Evolutionary conservation across 2,113 vertebrate species (phyloP), one percentile per base, ranked within the genome.

Genomic region (Phoxinus phoxinus): DNA sequence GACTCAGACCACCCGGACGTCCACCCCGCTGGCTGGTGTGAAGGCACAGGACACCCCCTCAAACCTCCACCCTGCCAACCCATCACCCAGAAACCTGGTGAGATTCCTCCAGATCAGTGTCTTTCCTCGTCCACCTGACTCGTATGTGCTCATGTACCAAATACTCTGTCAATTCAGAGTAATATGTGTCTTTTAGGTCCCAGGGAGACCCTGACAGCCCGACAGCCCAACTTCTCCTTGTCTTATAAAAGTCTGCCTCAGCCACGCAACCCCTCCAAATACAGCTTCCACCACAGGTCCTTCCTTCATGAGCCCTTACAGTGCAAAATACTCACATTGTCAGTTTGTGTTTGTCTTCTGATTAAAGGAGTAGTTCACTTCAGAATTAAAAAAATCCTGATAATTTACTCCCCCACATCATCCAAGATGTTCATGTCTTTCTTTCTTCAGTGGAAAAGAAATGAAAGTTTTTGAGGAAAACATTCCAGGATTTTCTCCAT

Each of bases 211-310:
- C 90, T 94, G 21, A 88, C 94, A 27, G 90, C 91, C 56, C 92
- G 93, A 27, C 96, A 95, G 1, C 91, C 95, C 30, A 91, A 90
- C 87, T 99, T 94, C 87, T 91, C 96, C 9, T 91, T 97, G 81
- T 93, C 96, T 90, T 99, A 93, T 89, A 98, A 97, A 92, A 96
- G 92, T 86, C 95, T 96, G 83, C 94, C 95, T 59, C 96, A 96
- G 75, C 90, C 96, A 73, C 96, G 95, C 95, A 92, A 93, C 92
- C 97, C 94, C 85, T 89, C 89, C 92, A 99, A 99, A 92, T 99
- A 99, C 94, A 98, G 95, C 93, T 98, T 98, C 92, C 97, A 99
- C 90, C 97, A 99, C 94, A 97, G 98, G 98, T 99, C 86, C 94
- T 95, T 21, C 72, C 48, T 44, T 8, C 41, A n/a, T 61, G 41